Base-by-base conservation (phyloP, 1,140 invertebrate genomes). In the Drosophila rufa region DNA sequence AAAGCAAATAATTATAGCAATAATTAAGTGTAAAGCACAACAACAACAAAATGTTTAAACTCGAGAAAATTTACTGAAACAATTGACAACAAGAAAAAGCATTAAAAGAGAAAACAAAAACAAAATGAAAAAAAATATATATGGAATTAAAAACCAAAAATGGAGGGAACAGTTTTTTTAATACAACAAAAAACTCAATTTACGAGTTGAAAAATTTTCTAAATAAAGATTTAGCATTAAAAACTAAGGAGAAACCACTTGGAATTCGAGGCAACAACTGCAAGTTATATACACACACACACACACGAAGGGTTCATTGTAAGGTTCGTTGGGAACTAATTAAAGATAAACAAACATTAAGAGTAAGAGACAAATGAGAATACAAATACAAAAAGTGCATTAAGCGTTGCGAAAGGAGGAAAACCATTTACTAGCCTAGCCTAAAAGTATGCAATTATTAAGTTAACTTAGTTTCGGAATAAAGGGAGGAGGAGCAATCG, bases 91-190 rank as follows among this genome's bases (percentile, higher is more conserved):
- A 86, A 79, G 59, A 76, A 65, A 73, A 69, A 57, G 43, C 12
- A 53, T 53, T 53, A 53, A 65, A 43, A 8, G 15, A 43, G 45
- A 75, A 27, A 30, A 62, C 3, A 2, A 15, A 51, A 30, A 30
- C 6, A 7, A 30, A 30, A 30, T 6, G 27, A 6, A 30, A 30
- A 50, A 45, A 55, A 56, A 85, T 82, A 62, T 67, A 81, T 71
- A 79, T 90, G 81, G 80, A 19, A 90, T 82, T 90, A 79, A 89
- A 90, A 90, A 90, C 83, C 85, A 82, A 90, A 83, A 87, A 85
- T 85, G 82, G 79, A 67, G 85, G 85, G 85, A 90, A 90, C 85
- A 90, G 85, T 85, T 90, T 90, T 90, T 84, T 85, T 53, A 53
- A 53, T 53, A 36, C 14, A 53, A 53, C 8, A 30, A 68, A 59